Conservation (phyloP, 2,888 invertebrate species). For the Itoplectis maculator region DNA sequence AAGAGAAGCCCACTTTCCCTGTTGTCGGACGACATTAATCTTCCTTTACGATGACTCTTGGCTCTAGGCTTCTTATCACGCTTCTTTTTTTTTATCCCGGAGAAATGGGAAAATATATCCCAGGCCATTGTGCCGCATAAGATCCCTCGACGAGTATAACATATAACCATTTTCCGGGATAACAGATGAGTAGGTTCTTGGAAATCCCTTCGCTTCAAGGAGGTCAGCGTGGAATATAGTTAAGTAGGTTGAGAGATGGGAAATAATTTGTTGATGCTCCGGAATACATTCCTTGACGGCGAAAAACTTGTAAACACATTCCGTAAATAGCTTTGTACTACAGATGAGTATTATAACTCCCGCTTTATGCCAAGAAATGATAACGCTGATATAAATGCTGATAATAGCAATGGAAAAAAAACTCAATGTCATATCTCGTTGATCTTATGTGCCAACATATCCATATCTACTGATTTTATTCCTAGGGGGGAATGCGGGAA, state of each 20-base stretch:
- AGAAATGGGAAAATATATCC: conserved; percentile 18
- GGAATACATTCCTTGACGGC: background rate
- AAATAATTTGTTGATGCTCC: background rate
- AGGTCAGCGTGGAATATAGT: background rate
- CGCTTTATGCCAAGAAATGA: no score
- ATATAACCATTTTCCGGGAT: conserved; percentile 9
- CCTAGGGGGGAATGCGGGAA: no score
- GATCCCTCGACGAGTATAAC: conserved; percentile 24
- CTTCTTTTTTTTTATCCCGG: conserved; percentile 10
- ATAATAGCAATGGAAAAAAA: no score
- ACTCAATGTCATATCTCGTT: no score
- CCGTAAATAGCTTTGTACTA: background rate
- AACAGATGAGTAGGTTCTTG: conserved; percentile 13
- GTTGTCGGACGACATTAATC: conserved; percentile 68
- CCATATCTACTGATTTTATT: no score
- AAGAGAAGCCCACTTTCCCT: conserved; percentile 18
- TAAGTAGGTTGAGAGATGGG: background rate
- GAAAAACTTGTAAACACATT: background rate
- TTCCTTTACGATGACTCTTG: conserved; percentile 67
- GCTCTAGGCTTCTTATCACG: conserved; percentile 27
- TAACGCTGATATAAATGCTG: no score
- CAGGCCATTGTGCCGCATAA: conserved; percentile 4
- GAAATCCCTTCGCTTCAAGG: conserved; percentile 1
- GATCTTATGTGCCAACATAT: no score
- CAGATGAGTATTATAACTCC: no score